Evolutionary conservation across 2,113 vertebrate genomes (phyloP), one percentile per base, ranked within the genome.

Genomic region (Phyllostomus hastatus): DNA sequence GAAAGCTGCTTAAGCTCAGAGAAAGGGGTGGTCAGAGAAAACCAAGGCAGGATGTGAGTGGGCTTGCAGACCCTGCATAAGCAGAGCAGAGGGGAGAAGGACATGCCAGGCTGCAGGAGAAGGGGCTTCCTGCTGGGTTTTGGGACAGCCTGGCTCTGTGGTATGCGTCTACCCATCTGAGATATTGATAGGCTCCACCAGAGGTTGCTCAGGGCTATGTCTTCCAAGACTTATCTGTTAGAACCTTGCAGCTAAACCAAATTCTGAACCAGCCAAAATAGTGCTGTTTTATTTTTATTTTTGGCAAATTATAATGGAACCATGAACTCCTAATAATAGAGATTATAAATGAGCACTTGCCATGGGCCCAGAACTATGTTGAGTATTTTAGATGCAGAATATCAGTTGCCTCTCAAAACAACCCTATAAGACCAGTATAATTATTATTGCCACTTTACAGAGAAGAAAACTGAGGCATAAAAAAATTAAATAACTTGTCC

Each of bases 131-230:
- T 38, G 11, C 1, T 7, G 46, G 46, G n/a, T 10, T 10, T 48
- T 26, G 24, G 61, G 48, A 64, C 31, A 12, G 31, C 6, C n/a
- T 16, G 66, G 57, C 20, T 69, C 72, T 73, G 31, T 0, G 9
- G 5, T 5, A 7, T 20, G 50, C 1, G 0, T 50, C 28, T 26
- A 1, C 48, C 28, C 41, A 2, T 10, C 28, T 12, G 46, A 64
- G 67, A 57, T 5, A 19, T 5, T 61, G 35, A 10, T 28, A 35
- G 0, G 7, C 1, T 38, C 0, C 28, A 15, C 73, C 35, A 0
- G 0, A 38, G 28, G 41, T 4, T 8, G 5, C 31, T 50, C 5
- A 28, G 70, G 22, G 46, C 12, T 22, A 6, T 4, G n/a, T 46
- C 38, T 67, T 66, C 70, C 31, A 15, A 24, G 5, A 28, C 24